Conservation (phyloP, 2,888 invertebrate species). For the Malthinus seriepunctatus region DNA sequence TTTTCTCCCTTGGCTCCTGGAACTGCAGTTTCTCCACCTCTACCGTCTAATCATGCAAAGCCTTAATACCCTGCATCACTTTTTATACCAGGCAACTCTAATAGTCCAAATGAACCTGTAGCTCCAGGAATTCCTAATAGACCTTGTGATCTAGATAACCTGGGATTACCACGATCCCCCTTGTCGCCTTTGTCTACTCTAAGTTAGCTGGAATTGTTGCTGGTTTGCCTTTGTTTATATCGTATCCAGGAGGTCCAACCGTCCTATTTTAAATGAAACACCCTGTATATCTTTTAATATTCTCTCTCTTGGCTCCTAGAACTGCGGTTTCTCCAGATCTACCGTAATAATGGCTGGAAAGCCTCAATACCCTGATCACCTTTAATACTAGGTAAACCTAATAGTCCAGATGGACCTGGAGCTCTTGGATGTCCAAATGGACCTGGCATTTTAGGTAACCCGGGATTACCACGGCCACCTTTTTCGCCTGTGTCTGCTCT, state of each 20-base stretch:
- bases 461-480: constrained; percentile 60
- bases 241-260: constrained; percentile 66
- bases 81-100: constrained; percentile 70
- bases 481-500: constrained; percentile 64
- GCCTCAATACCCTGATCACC: constrained; percentile 71
- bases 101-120: constrained; percentile 67
- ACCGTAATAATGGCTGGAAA: constrained; percentile 74
- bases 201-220: constrained; percentile 61
- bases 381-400: constrained; percentile 70
- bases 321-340: constrained; percentile 69
- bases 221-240: constrained; percentile 66
- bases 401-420: constrained; percentile 67
- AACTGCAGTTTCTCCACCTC: constrained; percentile 69
- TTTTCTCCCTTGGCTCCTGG: too few relatives aligned
- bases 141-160: constrained; percentile 59
- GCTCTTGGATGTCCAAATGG: constrained; percentile 67
- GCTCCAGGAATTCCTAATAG: constrained; percentile 67
- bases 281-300: too few relatives aligned
- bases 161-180: constrained; percentile 60
- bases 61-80: constrained; percentile 71
- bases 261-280: too few relatives aligned
- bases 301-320: too few relatives aligned
- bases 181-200: constrained; percentile 64
- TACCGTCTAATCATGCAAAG: constrained; percentile 73
- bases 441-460: constrained; percentile 59